phyloP scores from a whole-genome alignment of 2,113 vertebrate genomes.

The Desmodus rotundus region DNA sequence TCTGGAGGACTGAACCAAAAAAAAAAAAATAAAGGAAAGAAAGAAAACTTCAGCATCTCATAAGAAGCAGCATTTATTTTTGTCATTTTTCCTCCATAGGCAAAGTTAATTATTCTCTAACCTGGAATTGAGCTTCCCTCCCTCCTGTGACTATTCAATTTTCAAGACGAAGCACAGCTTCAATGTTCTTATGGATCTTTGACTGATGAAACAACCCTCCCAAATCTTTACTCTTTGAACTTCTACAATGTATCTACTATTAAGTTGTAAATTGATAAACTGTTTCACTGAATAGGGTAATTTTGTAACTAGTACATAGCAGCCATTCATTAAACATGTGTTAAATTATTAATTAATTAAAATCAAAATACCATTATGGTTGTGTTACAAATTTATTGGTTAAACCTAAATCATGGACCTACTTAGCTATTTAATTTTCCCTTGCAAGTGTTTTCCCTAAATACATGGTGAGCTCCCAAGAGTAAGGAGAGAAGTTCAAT shows the following conservation, averaged over 20 bases:
- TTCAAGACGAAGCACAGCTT: background rate
- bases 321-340: background rate
- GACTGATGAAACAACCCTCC: background rate
- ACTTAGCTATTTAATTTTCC: background rate
- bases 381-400: background rate
- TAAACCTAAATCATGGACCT: background rate
- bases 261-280: background rate
- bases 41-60: background rate
- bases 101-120: background rate
- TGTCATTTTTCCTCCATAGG: background rate
- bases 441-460: background rate
- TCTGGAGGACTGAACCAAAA: background rate
- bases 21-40: too few species aligned
- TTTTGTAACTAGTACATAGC: background rate
- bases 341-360: background rate
- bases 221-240: background rate
- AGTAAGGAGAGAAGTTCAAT: background rate
- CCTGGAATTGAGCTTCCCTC: background rate
- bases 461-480: background rate
- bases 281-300: background rate
- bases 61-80: background rate
- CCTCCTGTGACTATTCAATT: background rate
- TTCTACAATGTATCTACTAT: background rate
- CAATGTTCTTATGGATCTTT: background rate
- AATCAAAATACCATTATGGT: background rate